Evolutionary conservation across 2,888 invertebrate genomes (phyloP).

Genomic region (Malachius bipustulatus): DNA sequence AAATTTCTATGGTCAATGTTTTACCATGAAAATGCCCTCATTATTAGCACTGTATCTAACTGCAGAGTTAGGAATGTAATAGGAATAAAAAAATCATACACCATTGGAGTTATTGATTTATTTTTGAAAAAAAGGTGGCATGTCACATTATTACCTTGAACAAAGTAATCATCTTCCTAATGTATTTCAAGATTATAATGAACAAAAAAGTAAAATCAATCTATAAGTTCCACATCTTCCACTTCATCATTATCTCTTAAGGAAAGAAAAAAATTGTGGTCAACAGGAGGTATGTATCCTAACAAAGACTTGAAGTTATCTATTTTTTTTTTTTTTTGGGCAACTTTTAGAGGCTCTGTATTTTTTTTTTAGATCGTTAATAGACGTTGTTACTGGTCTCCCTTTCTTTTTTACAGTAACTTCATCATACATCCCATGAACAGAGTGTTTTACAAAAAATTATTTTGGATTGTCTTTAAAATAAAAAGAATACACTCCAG

Average conservation of each 20-base stretch:
- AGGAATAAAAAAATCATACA: too few relatives aligned
- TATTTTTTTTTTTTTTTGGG: constrained; percentile 5
- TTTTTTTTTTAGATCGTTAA: neutral
- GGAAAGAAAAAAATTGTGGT: neutral
- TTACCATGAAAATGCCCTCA: too few relatives aligned
- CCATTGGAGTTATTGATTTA: too few relatives aligned
- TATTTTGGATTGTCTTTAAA: constrained; percentile 6
- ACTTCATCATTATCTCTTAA: constrained; percentile 2
- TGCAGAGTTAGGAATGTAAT: too few relatives aligned
- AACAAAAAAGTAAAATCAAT: too few relatives aligned
- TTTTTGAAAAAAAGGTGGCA: too few relatives aligned
- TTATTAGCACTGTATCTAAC: too few relatives aligned
- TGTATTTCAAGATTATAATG: too few relatives aligned
- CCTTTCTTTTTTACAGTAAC: constrained; percentile 4
- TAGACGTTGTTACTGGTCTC: constrained; percentile 3
- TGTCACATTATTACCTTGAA: too few relatives aligned
- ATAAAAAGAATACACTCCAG: constrained; percentile 1
- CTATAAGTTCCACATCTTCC: constrained; percentile 4
- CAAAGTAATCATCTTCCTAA: too few relatives aligned
- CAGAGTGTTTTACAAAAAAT: constrained; percentile 5
- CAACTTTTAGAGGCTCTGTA: constrained; percentile 4
- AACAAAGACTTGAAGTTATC: constrained; percentile 1
- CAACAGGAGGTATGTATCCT: neutral
- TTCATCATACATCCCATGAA: constrained; percentile 2
- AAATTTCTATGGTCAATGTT: too few relatives aligned